Evolutionary conservation across 2,888 invertebrate species (phyloP).

Genomic region (Eilema sororculum): DNA sequence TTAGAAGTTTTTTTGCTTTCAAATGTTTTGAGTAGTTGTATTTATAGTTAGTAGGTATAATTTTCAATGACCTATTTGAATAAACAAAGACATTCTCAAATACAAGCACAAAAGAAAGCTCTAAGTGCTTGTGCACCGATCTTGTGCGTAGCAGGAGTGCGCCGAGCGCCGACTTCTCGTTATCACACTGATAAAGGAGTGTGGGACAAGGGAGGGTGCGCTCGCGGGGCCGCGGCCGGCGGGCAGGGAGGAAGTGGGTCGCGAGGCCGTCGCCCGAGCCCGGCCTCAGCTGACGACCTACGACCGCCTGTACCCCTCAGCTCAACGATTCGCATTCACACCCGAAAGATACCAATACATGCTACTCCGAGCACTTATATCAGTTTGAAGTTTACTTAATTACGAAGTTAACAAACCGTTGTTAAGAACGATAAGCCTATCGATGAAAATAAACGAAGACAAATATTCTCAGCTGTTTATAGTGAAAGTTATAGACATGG

Average conservation of each 20-base stretch:
- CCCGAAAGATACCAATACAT: constrained; percentile 47
- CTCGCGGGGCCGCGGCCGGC: constrained; percentile 54
- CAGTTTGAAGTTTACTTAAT: constrained; percentile 23
- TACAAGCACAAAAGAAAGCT: constrained; percentile 27
- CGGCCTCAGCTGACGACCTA: constrained; percentile 73
- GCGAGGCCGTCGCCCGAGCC: constrained; percentile 80
- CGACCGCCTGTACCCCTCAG: constrained; percentile 67
- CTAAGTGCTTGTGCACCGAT: constrained; percentile 35
- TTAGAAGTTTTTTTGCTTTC: constrained; percentile 22
- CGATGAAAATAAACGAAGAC: background rate
- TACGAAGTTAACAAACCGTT: constrained; percentile 9
- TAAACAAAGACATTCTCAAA: background rate
- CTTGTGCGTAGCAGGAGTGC: constrained; percentile 47
- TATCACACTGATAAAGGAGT: constrained; percentile 77
- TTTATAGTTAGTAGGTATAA: background rate
- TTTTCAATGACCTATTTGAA: background rate
- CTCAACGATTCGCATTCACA: constrained; percentile 59
- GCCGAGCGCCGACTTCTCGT: constrained; percentile 64
- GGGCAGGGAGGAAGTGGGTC: constrained; percentile 76
- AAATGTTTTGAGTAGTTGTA: constrained; percentile 19
- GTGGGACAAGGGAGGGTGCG: constrained; percentile 57
- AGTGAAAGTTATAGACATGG: background rate
- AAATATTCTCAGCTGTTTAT: background rate
- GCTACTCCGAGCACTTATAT: constrained; percentile 23
- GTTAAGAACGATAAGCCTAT: background rate